These are phyloP conservation scores for Rapana venosa DNA, from an alignment of 2,888 invertebrate species.

Conservation along the genomic window DNA sequence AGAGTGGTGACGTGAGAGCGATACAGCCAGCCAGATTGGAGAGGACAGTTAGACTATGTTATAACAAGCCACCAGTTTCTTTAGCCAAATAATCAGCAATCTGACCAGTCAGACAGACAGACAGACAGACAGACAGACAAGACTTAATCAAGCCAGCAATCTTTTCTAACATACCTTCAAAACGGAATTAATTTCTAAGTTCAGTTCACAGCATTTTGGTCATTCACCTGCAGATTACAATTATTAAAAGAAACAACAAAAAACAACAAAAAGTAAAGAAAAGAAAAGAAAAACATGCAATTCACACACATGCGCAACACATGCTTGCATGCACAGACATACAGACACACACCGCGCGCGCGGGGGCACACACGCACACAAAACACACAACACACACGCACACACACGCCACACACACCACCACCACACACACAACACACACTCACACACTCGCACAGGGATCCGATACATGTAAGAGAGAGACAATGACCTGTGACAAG, in stretches of 20 bases:
- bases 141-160: too few species aligned
- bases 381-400: neutral
- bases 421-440: neutral
- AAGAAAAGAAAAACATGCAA: neutral
- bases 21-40: too few species aligned
- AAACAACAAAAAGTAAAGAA: neutral
- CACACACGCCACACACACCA: too few species aligned
- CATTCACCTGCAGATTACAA: too few species aligned
- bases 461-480: neutral
- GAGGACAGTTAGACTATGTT: too few species aligned
- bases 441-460: neutral
- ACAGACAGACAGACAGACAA: too few species aligned
- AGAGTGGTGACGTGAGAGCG: too few species aligned
- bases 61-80: too few species aligned
- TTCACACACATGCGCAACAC: neutral
- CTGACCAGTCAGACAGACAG: too few species aligned
- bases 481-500: too few species aligned
- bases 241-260: too few species aligned
- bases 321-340: neutral
- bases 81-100: too few species aligned
- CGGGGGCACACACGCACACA: neutral
- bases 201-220: neutral
- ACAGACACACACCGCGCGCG: neutral
- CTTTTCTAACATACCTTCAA: neutral
- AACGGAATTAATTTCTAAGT: neutral